Evolutionary conservation across 2,797 vertebrate species (phyloP).

Genomic region (Monodelphis domestica): DNA sequence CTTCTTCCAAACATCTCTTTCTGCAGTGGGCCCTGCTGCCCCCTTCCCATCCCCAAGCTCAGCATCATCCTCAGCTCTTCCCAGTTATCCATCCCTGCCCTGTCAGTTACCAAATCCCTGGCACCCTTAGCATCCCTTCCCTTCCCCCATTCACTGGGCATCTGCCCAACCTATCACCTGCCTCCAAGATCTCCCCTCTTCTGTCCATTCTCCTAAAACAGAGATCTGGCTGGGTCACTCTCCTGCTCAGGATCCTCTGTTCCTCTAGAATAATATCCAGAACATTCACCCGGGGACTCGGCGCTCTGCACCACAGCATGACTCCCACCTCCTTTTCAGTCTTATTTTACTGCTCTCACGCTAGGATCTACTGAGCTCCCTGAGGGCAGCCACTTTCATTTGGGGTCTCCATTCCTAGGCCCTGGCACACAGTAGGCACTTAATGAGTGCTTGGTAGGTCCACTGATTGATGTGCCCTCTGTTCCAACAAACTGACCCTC

Average conservation of each 20-base stretch:
- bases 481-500: no score
- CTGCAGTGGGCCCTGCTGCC: neutral
- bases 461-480: no score
- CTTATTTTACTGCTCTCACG: neutral
- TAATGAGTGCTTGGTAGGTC: neutral
- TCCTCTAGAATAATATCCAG: fast-evolving
- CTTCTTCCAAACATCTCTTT: neutral
- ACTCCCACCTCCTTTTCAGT: neutral
- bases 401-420: neutral
- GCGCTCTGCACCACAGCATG: neutral
- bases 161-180: neutral
- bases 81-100: no score
- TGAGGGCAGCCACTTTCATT: neutral
- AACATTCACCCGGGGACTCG: fast-evolving
- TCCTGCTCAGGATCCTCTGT: neutral
- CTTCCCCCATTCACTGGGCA: neutral
- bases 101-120: neutral
- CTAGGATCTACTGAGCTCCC: neutral
- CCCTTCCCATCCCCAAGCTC: neutral
- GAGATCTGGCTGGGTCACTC: neutral
- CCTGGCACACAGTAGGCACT: neutral
- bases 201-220: neutral
- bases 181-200: fast-evolving
- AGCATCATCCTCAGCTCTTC: neutral
- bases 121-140: no score